These are phyloP conservation scores for Agrochola lota DNA, from an alignment of 2,888 invertebrate species.

Conservation along the genomic window DNA sequence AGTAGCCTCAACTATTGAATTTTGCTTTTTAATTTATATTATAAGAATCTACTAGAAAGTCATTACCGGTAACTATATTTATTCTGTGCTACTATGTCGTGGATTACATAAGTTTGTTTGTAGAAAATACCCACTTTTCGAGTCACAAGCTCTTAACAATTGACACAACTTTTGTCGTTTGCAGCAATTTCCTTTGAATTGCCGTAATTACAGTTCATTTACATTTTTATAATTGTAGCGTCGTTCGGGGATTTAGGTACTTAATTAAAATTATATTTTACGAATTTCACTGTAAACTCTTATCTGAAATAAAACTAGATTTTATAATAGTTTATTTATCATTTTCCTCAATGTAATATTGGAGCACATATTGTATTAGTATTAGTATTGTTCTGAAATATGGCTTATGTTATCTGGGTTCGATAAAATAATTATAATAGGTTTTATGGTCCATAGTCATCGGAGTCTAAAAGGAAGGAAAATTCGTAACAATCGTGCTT, in stretches of 20 bases:
- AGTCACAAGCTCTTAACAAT: neutral
- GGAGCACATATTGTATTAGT: neutral
- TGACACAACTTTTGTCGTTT: constrained; percentile 47
- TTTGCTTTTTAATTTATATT: neutral
- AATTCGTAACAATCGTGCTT: constrained; percentile 14
- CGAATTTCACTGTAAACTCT: constrained; percentile 1
- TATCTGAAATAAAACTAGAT: constrained; percentile 3
- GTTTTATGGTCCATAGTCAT: neutral
- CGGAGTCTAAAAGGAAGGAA: constrained; percentile 38
- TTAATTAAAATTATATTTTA: neutral
- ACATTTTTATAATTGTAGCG: constrained; percentile 26
- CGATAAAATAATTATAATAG: constrained; percentile 7
- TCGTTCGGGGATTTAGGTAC: neutral
- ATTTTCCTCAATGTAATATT: constrained; percentile 16
- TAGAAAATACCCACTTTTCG: constrained; percentile 10
- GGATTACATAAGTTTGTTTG: constrained; percentile 5
- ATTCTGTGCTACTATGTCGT: neutral
- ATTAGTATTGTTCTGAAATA: constrained; percentile 16
- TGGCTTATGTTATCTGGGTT: neutral
- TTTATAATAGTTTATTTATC: neutral
- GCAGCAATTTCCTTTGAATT: constrained; percentile 56
- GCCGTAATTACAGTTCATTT: constrained; percentile 47
- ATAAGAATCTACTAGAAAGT: neutral
- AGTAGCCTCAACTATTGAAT: neutral
- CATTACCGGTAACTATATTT: neutral